Base-by-base conservation (phyloP, 2,113 vertebrate species). In the Phaethornis superciliosus region DNA sequence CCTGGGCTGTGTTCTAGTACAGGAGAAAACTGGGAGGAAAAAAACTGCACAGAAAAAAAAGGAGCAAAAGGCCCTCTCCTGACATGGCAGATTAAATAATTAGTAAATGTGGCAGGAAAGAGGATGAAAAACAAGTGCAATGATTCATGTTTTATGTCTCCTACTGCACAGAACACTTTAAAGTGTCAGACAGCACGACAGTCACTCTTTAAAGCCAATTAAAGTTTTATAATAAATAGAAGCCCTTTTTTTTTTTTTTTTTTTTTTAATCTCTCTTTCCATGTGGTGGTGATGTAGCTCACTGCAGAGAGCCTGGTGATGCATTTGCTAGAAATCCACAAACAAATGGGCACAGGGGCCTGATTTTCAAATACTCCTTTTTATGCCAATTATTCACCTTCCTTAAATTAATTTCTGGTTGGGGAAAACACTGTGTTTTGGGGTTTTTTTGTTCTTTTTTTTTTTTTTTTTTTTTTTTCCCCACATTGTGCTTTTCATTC, bases 61-160 rank as follows among this genome's bases (percentile, higher is more conserved):
- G 84, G 94, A 92, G 76, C 79, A 95, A 86, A 96, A 97, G 96
- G 89, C 79, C 63, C 55, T 3, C 80, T 94, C 95, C 90, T 89
- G 94, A 96, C 91, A 92, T 11, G 2, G 85, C 93, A 96, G 49
- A 88, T 96, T 96, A 64, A 67, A 94, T 95, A 96, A 97, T 97
- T 96, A 96, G 97, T 92, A 96, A 97, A 97, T 55, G 74, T 96
- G 93, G 97, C 97, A 97, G 94, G 95, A 68, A 92, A 82, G 88
- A 87, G 62, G 91, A 95, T 88, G 92, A 93, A 94, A 96, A 97
- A 97, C 96, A 97, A 97, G 91, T 78, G 82, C 76, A 77, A 23
- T 97, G 97, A 97, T 98, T 98, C 97, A 96, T 97, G 96, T 94
- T 96, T 97, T 74, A 58, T 92, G 97, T 97, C 96, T 84, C 77